Percentiles rank a stretch among this genome's conserved stretches.
Evolutionary conservation across 2,797 vertebrate genomes (phyloP).

Genomic region (Mus spretus): DNA sequence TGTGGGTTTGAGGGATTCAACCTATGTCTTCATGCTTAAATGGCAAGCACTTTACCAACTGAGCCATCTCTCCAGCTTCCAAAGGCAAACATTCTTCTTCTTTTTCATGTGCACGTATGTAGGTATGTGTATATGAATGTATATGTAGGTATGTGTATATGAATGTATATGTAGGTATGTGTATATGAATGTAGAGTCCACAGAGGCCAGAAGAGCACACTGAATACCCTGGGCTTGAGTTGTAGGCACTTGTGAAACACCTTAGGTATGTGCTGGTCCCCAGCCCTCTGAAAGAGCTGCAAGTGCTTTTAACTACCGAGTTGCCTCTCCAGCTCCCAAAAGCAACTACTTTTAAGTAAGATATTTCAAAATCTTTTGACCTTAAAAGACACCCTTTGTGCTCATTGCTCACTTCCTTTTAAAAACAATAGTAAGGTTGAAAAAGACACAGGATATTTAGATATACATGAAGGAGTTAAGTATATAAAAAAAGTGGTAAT

Average conservation of each 20-base stretch:
- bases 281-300: neutral
- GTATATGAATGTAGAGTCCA: neutral
- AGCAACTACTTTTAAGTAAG: neutral
- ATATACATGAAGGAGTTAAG: neutral
- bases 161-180: neutral
- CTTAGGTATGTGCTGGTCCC: neutral
- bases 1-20: neutral
- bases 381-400: neutral
- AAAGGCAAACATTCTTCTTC: neutral
- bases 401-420: neutral
- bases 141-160: no score
- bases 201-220: neutral
- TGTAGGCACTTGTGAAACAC: neutral
- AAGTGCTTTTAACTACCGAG: neutral
- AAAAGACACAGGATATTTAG: neutral
- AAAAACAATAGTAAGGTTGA: slow-evolving; percentile 14
- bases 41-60: neutral
- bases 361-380: neutral
- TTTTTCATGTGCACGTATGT: neutral
- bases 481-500: neutral
- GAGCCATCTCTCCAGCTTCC: neutral
- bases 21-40: neutral
- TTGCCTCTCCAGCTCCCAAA: neutral
- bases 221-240: neutral
- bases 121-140: neutral